Evolutionary conservation across 2,113 vertebrate genomes (phyloP).

Genomic region (Genyomyrus donnyi): DNA sequence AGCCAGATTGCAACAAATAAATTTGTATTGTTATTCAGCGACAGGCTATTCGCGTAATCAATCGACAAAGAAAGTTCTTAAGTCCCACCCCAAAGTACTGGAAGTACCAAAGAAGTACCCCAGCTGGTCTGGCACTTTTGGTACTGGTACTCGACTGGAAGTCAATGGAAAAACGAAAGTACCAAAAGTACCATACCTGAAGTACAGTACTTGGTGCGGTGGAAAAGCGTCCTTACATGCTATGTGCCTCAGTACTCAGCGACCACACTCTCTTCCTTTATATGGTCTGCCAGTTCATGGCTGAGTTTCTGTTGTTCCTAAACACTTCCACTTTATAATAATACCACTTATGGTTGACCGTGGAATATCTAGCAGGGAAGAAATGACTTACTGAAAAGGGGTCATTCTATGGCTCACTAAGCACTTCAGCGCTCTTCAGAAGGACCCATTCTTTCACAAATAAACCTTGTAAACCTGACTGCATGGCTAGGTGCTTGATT

Average conservation of each 20-base stretch:
- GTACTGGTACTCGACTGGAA: too few relatives aligned
- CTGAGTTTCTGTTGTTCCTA: background rate
- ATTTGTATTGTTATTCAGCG: too few relatives aligned
- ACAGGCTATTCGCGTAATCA: too few relatives aligned
- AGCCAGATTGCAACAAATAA: too few relatives aligned
- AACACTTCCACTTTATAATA: background rate
- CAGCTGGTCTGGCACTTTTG: too few relatives aligned
- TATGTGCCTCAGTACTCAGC: background rate
- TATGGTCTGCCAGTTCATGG: background rate
- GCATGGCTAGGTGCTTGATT: background rate
- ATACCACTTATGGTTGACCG: background rate
- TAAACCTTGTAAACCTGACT: background rate
- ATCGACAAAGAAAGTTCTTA: too few relatives aligned
- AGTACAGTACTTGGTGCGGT: too few relatives aligned
- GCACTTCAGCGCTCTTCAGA: background rate
- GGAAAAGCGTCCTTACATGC: background rate
- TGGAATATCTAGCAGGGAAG: background rate
- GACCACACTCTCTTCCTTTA: background rate
- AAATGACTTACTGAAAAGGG: background rate
- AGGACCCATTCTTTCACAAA: background rate
- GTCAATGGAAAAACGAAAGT: too few relatives aligned
- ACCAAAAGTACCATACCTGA: too few relatives aligned
- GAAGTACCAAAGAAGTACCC: too few relatives aligned
- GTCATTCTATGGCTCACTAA: background rate
- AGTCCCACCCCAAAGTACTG: too few relatives aligned